Evolutionary conservation across 1,140 invertebrate species (phyloP), one percentile per base, ranked within the genome.

Genomic region (Acromyrmex charruanus): DNA sequence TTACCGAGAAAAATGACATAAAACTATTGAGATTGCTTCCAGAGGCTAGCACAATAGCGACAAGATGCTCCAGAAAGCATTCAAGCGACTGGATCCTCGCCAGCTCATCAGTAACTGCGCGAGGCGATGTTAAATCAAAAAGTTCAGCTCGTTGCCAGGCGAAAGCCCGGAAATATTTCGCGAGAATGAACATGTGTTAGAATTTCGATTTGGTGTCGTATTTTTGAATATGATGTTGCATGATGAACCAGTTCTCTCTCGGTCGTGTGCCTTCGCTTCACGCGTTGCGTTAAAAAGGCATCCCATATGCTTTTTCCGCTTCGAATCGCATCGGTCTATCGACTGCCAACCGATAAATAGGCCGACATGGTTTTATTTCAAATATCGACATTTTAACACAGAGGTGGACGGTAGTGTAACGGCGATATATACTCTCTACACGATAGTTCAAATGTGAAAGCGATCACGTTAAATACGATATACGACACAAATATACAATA

Each of bases 31-130:
- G 86, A 92, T 88, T 88, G 89, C 86, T 89, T 77, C 49, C 82
- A 71, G 86, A 39, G 35, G 55, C 85, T 85, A 75, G 80, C 65
- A 92, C 86, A 88, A 92, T 89, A 87, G 91, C 66, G 79, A 85
- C 75, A 92, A 92, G 91, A 89, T 91, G 91, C 68, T 91, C 82
- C 31, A 91, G 84, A 91, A 90, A 89, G 86, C 82, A 91, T 92
- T 88, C 91, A 69, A 77, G 82, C 88, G 71, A 79, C 84, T 92
- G 91, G 91, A 92, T 79, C 28, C 49, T 31, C 65, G 91, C 91
- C 91, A 92, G 91, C 91, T 92, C 91, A 92, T 92, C 91, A 88
- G 91, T 89, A 92, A 91, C 89, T 82, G 87, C 89, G 69, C 31
- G 71, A 88, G 84, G 77, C 86, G 74, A 86, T 63, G 86, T 80